phyloP scores from a whole-genome alignment of 2,888 invertebrate species.

The Druceiella hillmani region DNA sequence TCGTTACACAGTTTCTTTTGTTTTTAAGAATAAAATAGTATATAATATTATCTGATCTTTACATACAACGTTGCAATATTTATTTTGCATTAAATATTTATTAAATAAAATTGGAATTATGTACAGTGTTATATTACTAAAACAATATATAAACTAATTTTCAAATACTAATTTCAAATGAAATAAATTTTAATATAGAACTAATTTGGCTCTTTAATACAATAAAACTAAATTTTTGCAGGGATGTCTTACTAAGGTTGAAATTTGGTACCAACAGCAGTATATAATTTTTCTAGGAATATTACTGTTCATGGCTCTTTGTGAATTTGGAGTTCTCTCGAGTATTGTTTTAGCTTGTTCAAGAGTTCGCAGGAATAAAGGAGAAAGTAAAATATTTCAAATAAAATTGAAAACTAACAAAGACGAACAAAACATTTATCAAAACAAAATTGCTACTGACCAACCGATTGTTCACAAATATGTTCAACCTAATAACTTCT shows the following conservation, averaged over 20 bases:
- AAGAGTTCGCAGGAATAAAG: conserved; percentile 49
- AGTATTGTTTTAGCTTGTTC: conserved; percentile 69
- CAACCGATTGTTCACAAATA: conserved; percentile 44
- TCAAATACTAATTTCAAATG: too few species aligned
- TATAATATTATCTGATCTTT: too few species aligned
- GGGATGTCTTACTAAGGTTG: conserved; percentile 65
- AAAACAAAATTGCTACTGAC: conserved; percentile 34
- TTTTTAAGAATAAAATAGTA: too few species aligned
- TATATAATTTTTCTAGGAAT: conserved; percentile 62
- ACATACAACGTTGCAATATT: too few species aligned
- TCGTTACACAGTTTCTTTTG: too few species aligned
- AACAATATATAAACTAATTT: too few species aligned
- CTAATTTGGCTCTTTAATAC: conserved; percentile 25
- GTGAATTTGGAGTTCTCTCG: conserved; percentile 67
- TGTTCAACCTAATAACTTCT: conserved; percentile 46
- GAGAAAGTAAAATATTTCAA: conserved; percentile 39
- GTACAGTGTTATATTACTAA: too few species aligned
- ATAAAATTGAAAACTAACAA: conserved; percentile 38
- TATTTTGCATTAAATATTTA: too few species aligned
- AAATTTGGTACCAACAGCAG: conserved; percentile 74
- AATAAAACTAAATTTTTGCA: conserved; percentile 32
- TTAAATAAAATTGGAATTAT: too few species aligned
- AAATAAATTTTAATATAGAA: not conserved
- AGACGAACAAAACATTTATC: conserved; percentile 41
- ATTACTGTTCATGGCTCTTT: conserved; percentile 61